Percentiles rank a stretch among this genome's conserved stretches.
Evolutionary conservation across 2,797 vertebrate genomes (phyloP).

Genomic region (Toxotes lorentzi): DNA sequence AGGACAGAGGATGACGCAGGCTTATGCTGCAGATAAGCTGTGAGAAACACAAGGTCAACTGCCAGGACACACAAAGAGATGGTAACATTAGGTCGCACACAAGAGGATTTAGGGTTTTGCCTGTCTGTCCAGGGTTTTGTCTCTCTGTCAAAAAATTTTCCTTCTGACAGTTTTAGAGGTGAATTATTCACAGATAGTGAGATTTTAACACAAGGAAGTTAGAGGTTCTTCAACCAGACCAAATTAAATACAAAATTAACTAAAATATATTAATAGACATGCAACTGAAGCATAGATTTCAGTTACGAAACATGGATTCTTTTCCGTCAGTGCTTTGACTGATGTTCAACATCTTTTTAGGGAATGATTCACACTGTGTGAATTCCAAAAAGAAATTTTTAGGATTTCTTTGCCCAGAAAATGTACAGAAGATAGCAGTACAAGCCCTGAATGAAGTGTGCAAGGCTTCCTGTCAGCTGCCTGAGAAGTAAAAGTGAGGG

Average conservation of each 20-base stretch:
- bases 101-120: conserved; percentile 23
- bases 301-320: neutral
- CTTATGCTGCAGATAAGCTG: conserved; percentile 48
- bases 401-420: neutral
- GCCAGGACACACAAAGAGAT: conserved; percentile 11
- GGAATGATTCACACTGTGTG: neutral
- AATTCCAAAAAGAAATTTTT: neutral
- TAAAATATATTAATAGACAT: neutral
- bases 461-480: neutral
- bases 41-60: conserved; percentile 52
- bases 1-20: conserved; percentile 39
- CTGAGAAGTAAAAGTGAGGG: neutral
- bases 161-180: neutral
- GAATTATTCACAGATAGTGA: neutral
- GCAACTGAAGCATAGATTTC: neutral
- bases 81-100: neutral
- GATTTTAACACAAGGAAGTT: no score
- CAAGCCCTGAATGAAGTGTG: neutral
- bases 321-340: neutral
- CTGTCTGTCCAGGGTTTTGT: no score
- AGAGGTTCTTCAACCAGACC: neutral
- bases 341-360: neutral
- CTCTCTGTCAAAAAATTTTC: no score
- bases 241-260: neutral
- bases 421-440: neutral